Conservation (phyloP, 2,113 vertebrate species). For the Dolichallabes microphthalmus region DNA sequence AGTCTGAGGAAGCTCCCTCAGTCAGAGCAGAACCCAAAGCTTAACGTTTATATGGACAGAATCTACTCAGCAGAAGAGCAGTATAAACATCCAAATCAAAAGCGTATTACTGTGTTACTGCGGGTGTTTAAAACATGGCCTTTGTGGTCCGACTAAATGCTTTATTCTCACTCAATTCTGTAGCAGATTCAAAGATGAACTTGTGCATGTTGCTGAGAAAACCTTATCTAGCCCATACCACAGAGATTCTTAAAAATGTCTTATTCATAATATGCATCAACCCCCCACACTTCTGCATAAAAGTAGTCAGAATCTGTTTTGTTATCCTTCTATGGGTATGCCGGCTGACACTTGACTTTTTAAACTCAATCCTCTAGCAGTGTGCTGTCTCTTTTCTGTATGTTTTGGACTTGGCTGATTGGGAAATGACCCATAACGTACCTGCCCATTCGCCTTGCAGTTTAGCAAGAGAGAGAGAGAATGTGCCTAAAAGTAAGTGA, state of each 20-base stretch:
- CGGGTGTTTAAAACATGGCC: slow-evolving; percentile 22
- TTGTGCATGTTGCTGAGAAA: slow-evolving; percentile 2
- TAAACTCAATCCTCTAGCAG: neutral
- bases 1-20: slow-evolving; percentile 51
- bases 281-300: slow-evolving; percentile 13
- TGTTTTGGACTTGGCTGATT: slow-evolving; percentile 4
- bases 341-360: slow-evolving; percentile 1
- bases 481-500: slow-evolving; percentile 32
- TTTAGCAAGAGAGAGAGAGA: neutral
- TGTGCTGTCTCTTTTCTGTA: neutral
- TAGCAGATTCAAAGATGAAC: slow-evolving; percentile 5
- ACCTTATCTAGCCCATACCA: neutral
- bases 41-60: slow-evolving; percentile 42
- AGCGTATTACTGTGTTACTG: slow-evolving; percentile 32
- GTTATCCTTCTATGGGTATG: slow-evolving; percentile 6
- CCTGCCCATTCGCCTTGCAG: slow-evolving; percentile 60
- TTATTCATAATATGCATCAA: slow-evolving; percentile 8
- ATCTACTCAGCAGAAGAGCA: slow-evolving; percentile 35
- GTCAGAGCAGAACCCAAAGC: slow-evolving; percentile 47
- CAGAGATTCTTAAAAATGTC: slow-evolving; percentile 24
- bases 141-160: neutral
- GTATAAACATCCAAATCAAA: slow-evolving; percentile 41
- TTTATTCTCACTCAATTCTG: neutral
- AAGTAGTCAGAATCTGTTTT: neutral
- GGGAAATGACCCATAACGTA: slow-evolving; percentile 48